These are phyloP conservation scores for Crenuchus spilurus DNA, from an alignment of 2,797 vertebrate genomes.

Conservation along the genomic window DNA sequence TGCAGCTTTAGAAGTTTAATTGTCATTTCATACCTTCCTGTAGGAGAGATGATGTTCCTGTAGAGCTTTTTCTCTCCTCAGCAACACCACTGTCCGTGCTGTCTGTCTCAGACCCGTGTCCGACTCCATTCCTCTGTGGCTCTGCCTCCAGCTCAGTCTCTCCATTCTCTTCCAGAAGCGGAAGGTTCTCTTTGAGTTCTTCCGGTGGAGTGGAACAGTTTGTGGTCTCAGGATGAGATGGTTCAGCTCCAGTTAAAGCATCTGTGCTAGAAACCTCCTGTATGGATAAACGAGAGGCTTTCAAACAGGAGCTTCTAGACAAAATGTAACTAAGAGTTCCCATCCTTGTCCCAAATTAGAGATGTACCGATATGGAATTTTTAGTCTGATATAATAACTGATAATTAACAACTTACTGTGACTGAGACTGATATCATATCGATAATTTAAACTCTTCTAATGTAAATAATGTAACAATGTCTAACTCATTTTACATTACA, in stretches of 20 bases:
- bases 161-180: constrained; percentile 86
- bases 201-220: constrained; percentile 68
- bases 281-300: background rate
- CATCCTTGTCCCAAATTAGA: no score
- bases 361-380: no score
- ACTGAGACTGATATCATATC: no score
- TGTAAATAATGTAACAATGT: no score
- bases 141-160: constrained; percentile 83
- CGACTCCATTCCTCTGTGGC: constrained; percentile 85
- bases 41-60: constrained; percentile 72
- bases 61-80: constrained; percentile 78
- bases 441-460: no score
- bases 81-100: constrained; percentile 74
- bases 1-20: no score
- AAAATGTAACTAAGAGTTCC: no score
- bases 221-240: constrained; percentile 60
- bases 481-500: no score
- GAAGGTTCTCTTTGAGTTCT: constrained; percentile 60
- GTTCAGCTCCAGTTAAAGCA: constrained; percentile 74
- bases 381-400: no score
- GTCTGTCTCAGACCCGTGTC: constrained; percentile 84
- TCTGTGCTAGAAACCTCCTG: constrained; percentile 78
- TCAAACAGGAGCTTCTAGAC: no score
- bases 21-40: constrained; percentile 85
- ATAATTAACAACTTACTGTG: no score